Evolutionary conservation across 2,113 vertebrate genomes (phyloP), one percentile per base, ranked within the genome.

Genomic region (Silurus glanis): DNA sequence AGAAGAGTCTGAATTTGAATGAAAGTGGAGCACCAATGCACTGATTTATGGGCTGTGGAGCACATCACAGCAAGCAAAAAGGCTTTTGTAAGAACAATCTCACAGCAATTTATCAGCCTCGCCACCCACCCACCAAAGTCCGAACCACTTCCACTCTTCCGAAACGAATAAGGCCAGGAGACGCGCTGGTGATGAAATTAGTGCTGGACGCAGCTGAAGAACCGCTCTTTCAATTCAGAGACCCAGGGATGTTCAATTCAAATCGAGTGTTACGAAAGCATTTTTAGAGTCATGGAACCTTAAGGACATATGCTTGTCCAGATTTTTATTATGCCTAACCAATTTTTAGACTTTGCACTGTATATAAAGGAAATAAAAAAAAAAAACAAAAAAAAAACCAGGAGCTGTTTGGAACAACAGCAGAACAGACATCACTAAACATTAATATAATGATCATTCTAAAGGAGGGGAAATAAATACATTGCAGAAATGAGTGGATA

Each of bases 1-100:
- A 83, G 88, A 69, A n/a, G 67, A 88, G 87, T 82, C 84, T 17
- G 87, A 84, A 91, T 55, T 9, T 0, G 87, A 82, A 51, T 80
- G 83, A 72, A 83, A 7, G 80, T 59, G 83, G 84, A 91, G 72
- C 75, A 86, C 75, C 80, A 16, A 49, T 80, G 83, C 88, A 86
- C 88, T 95, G 94, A 95, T 95, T 94, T 94, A 95, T 93, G 90
- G 90, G 91, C 88, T 93, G 90, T 88, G 81, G 90, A 72, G n/a
- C 79, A 45, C 72, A 59, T 85, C 85, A 69, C 90, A 19, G 51
- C 76, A 55, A 37, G 81, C n/a, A 72, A 78, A 25, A 64, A 66
- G 87, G 89, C 87, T 90, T 92, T 93, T 93, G 91, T 92, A 91
- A 90, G 92, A 93, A 92, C 92, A 83, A 92, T 92, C 91, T 92